Percentiles rank a stretch among this genome's conserved stretches.
Conservation (phyloP, 2,113 vertebrate genomes). For the Columba livia region DNA sequence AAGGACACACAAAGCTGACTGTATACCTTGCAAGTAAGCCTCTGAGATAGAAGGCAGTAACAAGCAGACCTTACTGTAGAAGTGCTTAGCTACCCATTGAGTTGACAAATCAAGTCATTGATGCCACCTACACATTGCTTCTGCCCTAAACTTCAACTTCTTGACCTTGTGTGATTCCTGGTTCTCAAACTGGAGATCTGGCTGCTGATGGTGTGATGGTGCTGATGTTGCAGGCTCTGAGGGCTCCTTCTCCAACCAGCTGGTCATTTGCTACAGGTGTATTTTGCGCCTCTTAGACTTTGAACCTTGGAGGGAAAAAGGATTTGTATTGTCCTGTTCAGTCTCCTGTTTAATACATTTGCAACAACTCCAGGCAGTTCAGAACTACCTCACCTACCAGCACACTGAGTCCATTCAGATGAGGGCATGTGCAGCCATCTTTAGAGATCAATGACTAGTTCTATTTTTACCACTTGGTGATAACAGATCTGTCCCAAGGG, state of each 20-base stretch:
- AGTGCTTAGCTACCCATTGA: background rate
- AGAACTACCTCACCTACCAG: background rate
- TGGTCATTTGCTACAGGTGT: background rate
- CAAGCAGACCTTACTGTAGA: background rate
- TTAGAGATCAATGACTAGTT: background rate
- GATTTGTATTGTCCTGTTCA: background rate
- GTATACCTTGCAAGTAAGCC: background rate
- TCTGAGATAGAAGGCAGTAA: background rate
- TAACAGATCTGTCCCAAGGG: background rate
- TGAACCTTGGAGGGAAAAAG: background rate
- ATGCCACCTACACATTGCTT: background rate
- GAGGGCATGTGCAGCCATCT: background rate
- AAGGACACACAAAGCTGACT: constrained; percentile 1
- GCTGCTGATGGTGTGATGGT: background rate
- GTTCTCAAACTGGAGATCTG: background rate
- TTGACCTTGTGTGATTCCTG: background rate
- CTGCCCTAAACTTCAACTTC: background rate
- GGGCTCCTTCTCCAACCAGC: background rate
- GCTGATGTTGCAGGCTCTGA: background rate
- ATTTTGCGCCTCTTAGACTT: background rate
- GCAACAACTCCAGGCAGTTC: background rate
- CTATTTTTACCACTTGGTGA: background rate
- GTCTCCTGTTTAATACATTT: background rate
- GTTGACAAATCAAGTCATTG: background rate
- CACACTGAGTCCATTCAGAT: background rate